Evolutionary conservation across 1,140 invertebrate genomes (phyloP), one percentile per base, ranked within the genome.

Genomic region (Spodoptera frugiperda): DNA sequence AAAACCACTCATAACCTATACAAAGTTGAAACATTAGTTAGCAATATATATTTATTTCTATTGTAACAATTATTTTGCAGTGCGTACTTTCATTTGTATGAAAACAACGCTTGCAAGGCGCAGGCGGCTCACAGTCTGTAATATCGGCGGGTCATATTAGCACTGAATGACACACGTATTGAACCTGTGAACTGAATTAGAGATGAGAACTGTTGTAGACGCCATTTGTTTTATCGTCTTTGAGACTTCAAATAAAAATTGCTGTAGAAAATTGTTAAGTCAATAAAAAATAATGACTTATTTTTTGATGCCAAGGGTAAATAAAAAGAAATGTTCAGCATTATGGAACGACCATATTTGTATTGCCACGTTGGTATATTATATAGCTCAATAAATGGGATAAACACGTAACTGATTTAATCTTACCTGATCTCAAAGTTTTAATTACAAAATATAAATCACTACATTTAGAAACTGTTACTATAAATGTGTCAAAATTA

Each of bases 121-220:
- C 33, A 33, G 54, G 80, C 72, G 77, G 75, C 73, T 46, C 78
- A 55, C 57, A 48, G 67, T 76, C 78, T 80, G 76, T 82, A 84
- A 80, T 83, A 80, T 74, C 59, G 55, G 39, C 48, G 48, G 70
- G 17, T 73, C 72, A 74, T 73, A 75, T 83, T 78, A 83, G 75
- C 78, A 82, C 76, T 78, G 79, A 84, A 83, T 79, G 77, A 75
- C 77, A 76, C 79, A 77, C 72, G 80, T 79, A 61, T 51, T 72
- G 30, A 78, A 78, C 48, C 53, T 80, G 77, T 54, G 83, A 46
- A 67, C 78, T 77, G 81, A 81, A 85, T 85, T 73, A 73, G 55
- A 33, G 61, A 73, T 61, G 71, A 73, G 71, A 49, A 48, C 0
- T 25, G 21, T 73, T 44, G 54, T 21, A 21, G 44, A 39, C 19